These are phyloP conservation scores for Ptychadena robeensis DNA, from an alignment of 2,797 vertebrate genomes.

Conservation along the genomic window DNA sequence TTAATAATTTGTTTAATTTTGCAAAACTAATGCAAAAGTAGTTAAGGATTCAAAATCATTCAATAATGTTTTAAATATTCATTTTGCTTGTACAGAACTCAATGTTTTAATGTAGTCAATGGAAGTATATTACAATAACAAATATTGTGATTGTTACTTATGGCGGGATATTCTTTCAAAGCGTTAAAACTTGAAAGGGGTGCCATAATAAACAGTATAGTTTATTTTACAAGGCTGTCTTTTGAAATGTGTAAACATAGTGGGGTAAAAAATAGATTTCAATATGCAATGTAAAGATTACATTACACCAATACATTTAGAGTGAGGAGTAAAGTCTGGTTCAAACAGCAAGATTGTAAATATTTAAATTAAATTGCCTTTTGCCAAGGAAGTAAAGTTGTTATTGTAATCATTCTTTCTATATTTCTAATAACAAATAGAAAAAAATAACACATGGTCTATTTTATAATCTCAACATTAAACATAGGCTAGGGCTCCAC, in stretches of 20 bases:
- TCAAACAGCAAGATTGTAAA: background rate
- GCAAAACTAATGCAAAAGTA: background rate
- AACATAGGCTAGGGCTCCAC: too few relatives aligned
- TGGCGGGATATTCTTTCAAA: background rate
- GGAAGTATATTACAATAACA: slow-evolving; percentile 18
- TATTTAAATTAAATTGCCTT: background rate
- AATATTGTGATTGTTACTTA: background rate
- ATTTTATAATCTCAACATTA: too few relatives aligned
- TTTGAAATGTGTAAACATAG: slow-evolving; percentile 26
- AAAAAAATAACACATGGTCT: background rate
- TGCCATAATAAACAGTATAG: background rate
- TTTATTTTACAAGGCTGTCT: background rate
- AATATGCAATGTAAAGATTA: background rate
- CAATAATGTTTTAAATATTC: background rate
- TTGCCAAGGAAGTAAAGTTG: background rate
- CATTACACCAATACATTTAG: background rate
- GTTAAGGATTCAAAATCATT: background rate
- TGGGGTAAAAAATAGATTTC: background rate
- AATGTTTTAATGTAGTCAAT: slow-evolving; percentile 6
- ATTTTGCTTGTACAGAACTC: background rate
- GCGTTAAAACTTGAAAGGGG: background rate
- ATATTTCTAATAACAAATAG: background rate
- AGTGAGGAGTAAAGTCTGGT: background rate
- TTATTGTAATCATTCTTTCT: background rate
- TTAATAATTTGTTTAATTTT: background rate